Percentiles rank a stretch among this genome's conserved stretches.
Evolutionary conservation across 1,140 invertebrate species (phyloP).

Genomic region (Pseudomyrmex flavicornis): DNA sequence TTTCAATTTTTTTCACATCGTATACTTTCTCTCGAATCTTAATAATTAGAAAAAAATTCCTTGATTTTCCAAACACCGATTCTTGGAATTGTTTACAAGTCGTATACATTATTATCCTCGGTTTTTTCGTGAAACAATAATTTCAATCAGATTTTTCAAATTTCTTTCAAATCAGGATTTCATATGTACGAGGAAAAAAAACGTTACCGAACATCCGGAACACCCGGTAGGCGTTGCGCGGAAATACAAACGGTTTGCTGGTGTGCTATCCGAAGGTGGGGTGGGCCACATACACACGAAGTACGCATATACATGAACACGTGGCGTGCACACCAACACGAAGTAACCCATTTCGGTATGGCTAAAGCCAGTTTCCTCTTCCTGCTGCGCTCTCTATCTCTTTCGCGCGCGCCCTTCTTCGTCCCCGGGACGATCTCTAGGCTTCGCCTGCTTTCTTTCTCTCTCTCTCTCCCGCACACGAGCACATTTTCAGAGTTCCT

Average conservation of each 20-base stretch:
- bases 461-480: not conserved
- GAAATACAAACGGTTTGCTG: slow-evolving; percentile 51
- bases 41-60: not conserved
- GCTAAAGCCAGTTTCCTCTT: slow-evolving; percentile 61
- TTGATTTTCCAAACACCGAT: not conserved
- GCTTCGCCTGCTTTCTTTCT: not conserved
- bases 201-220: slow-evolving; percentile 10
- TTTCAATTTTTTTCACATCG: not conserved
- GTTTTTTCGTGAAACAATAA: not conserved
- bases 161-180: not conserved
- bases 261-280: slow-evolving; percentile 17
- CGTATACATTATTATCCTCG: not conserved
- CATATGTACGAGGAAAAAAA: not conserved
- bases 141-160: not conserved
- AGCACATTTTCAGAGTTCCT: slow-evolving; percentile 54
- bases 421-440: not conserved
- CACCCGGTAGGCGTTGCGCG: not conserved
- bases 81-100: no score
- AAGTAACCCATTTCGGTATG: slow-evolving; percentile 78
- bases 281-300: slow-evolving; percentile 15
- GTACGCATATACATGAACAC: slow-evolving; percentile 16
- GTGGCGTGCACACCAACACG: slow-evolving; percentile 22
- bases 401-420: not conserved
- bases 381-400: slow-evolving; percentile 30
- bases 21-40: not conserved